phyloP scores from a whole-genome alignment of 1,140 invertebrate genomes.

The Diorhabda elongata region DNA sequence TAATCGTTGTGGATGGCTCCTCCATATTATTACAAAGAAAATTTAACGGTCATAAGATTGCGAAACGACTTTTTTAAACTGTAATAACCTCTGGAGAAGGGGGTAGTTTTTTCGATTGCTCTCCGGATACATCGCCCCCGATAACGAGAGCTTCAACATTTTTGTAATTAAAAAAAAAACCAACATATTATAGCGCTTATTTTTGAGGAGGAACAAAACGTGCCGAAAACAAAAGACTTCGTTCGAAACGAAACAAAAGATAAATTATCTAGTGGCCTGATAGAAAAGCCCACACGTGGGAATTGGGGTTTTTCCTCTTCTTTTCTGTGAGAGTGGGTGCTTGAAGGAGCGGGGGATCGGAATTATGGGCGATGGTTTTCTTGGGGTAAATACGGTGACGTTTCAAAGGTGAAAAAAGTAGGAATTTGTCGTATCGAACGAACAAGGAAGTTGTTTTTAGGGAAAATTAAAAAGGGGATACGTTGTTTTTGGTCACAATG shows the following conservation, averaged over 20 bases:
- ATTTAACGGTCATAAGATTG: neutral
- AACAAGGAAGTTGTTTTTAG: too few species aligned
- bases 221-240: slow-evolving; percentile 27
- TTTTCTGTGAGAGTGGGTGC: slow-evolving; percentile 1
- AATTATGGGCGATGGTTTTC: too few species aligned
- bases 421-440: too few species aligned
- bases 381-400: too few species aligned
- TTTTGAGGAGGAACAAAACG: slow-evolving; percentile 24
- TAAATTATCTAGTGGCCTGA: slow-evolving; percentile 33
- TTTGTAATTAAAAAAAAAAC: slow-evolving; percentile 15
- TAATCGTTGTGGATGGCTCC: neutral
- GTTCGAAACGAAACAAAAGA: slow-evolving; percentile 32
- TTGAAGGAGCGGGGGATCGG: neutral
- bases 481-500: too few species aligned
- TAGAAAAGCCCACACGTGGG: slow-evolving; percentile 28
- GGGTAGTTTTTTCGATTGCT: too few species aligned
- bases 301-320: slow-evolving; percentile 4
- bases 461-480: too few species aligned
- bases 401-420: too few species aligned
- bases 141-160: slow-evolving; percentile 9
- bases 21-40: neutral
- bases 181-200: slow-evolving; percentile 11
- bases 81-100: too few species aligned
- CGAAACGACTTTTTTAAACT: too few species aligned
- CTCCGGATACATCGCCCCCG: too few species aligned